Base-by-base conservation (phyloP, 2,888 invertebrate species). In the Tachina lurida region DNA sequence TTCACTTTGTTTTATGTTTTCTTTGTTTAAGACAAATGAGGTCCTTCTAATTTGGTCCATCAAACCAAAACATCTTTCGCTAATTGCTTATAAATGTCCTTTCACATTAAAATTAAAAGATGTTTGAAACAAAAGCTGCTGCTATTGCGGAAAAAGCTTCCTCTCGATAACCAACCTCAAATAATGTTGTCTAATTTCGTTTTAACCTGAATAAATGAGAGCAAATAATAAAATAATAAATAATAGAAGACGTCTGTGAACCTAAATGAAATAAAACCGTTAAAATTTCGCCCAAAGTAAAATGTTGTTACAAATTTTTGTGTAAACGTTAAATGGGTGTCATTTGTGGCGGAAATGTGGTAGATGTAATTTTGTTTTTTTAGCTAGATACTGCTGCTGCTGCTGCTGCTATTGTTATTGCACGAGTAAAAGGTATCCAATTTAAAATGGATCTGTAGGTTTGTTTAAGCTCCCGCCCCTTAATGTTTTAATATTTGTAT, bases 321-420 rank as follows among this genome's bases (percentile, higher is more conserved):
- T 67, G 49, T 49, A 75, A 84, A 81, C 65, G 62, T 81, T 83
- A 86, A 86, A 90, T 88, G 89, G 90, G 90, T 91, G 91, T 91
- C 91, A 91, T 89, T 91, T 90, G 91, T 87, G 91, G 90, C 91
- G 91, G 91, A 91, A 91, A 89, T 89, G 90, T 88, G 90, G 91
- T 76, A 75, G 83, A 82, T 79, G 71, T 70, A 78, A 82, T 78
- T 56, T 65, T 54, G 15, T 62, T 60, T 47, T 71, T 62, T n/a
- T n/a, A n/a, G n/a, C n/a, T n/a, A n/a, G n/a, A n/a, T n/a, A n/a
- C n/a, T n/a, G n/a, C 43, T 12, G 15, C 7, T 54, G 31, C 75
- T 52, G 31, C 45, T 65, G 22, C 10, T 49, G 74, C 17, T 67
- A 39, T 31, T 56, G 12, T 31, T 47, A 10, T 17, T 65, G 43